phyloP scores from a whole-genome alignment of 2,797 vertebrate species.

The Siniperca scherzeri region DNA sequence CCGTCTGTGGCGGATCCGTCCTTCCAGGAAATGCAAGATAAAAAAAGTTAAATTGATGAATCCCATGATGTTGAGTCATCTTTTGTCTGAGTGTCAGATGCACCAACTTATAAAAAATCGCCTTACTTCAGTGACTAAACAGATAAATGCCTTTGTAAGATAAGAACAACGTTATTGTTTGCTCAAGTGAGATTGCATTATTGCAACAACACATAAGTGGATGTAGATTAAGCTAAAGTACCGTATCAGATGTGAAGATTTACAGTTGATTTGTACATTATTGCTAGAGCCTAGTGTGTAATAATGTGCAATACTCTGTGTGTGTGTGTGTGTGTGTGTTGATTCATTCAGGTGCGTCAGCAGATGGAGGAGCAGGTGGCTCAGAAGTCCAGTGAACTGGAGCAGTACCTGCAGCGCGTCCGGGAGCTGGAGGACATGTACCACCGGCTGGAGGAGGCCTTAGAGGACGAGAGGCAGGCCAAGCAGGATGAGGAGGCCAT shows the following conservation, averaged over 20 bases:
- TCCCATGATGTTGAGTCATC: constrained; percentile 56
- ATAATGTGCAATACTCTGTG: background rate
- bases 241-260: background rate
- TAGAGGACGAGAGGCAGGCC: constrained; percentile 94
- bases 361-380: constrained; percentile 97
- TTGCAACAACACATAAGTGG: background rate
- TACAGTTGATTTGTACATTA: background rate
- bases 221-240: background rate
- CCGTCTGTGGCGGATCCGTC: background rate
- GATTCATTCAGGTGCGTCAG: constrained; percentile 88
- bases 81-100: constrained; percentile 31
- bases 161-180: background rate
- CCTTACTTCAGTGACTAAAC: constrained; percentile 1
- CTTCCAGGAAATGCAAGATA: constrained; percentile 51
- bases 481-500: constrained; percentile 93
- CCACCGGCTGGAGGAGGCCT: constrained; percentile 90
- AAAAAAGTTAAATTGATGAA: constrained; percentile 11
- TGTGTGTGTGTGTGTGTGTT: constrained; percentile 18
- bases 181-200: background rate
- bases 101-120: constrained; percentile 15
- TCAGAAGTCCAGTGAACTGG: constrained; percentile 95
- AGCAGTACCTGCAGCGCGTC: constrained; percentile 94
- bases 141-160: background rate
- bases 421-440: constrained; percentile 95
- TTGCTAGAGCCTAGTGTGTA: background rate